Base-by-base conservation (phyloP, 2,113 vertebrate genomes). In the Chionodraco myersi region DNA sequence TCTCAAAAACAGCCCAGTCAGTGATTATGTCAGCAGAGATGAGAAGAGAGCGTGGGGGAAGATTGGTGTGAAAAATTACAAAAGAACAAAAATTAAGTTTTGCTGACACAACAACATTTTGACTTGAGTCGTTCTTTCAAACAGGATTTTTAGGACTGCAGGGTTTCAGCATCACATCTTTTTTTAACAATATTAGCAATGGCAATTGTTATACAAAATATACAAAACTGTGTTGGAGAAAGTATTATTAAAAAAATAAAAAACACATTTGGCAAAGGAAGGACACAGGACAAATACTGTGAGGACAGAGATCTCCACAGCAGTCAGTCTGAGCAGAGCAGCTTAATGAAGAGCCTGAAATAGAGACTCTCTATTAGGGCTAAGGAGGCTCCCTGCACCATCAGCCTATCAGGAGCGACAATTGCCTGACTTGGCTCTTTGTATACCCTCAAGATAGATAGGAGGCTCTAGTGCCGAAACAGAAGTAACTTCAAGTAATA, bases 281-380 rank as follows among this genome's bases (percentile, higher is more conserved):
- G 75, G 73, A 88, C 70, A 80, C 14, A 23, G 69, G 59, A 72
- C 54, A 13, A 10, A 63, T 26, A 64, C 54, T 67, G 56, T 3
- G 56, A 87, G 84, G 86, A 86, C 83, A 79, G 44, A 16, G 63
- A 83, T 79, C 67, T 87, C 71, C 66, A 71, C 75, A 84, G 86
- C 68, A 86, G 82, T 77, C 60, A 73, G 85, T 89, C 84, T 83
- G 78, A 89, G 45, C 76, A 60, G 78, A 87, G 82, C 60, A 61
- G 77, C 83, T 85, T 91, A 91, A 92, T 92, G 91, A 89, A 79
- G 82, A 87, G 63, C 91, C 87, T 91, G 90, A 92, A 91, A 93
- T 91, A 91, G 88, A 88, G 91, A 77, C 67, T 80, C 76, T 89
- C 80, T 86, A 89, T 88, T 87, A 89, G 75, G 63, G 74, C 81